phyloP scores from a whole-genome alignment of 1,140 invertebrate species.

The Drosophila cardini region DNA sequence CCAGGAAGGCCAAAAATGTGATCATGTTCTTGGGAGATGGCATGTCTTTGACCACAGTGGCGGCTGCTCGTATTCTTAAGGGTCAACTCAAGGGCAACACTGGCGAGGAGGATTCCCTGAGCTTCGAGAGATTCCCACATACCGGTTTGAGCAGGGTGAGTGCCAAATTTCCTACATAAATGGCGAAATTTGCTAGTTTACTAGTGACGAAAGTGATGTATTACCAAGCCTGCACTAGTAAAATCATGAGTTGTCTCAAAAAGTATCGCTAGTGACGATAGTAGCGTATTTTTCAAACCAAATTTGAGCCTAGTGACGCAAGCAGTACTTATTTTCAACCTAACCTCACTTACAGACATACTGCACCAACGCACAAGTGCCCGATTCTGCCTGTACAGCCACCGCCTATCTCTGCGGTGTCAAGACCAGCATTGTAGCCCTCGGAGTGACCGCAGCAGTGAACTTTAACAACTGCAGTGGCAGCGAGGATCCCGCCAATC shows the following conservation, averaged over 20 bases:
- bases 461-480: slow-evolving; percentile 88
- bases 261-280: too few relatives aligned
- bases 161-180: too few relatives aligned
- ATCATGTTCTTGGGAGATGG: slow-evolving; percentile 92
- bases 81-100: slow-evolving; percentile 86
- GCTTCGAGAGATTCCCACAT: slow-evolving; percentile 91
- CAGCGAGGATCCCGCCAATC: slow-evolving; percentile 86
- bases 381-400: slow-evolving; percentile 91
- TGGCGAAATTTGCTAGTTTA: too few relatives aligned
- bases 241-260: too few relatives aligned
- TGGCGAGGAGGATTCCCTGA: slow-evolving; percentile 89
- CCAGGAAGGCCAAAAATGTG: slow-evolving; percentile 88
- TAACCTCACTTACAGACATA: slow-evolving; percentile 82
- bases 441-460: slow-evolving; percentile 89
- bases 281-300: too few relatives aligned
- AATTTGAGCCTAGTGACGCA: too few relatives aligned
- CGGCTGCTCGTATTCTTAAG: slow-evolving; percentile 88
- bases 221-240: too few relatives aligned
- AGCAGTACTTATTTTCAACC: neutral
- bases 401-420: slow-evolving; percentile 91
- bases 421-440: slow-evolving; percentile 88
- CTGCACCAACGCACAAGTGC: slow-evolving; percentile 91
- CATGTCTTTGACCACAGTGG: slow-evolving; percentile 90
- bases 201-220: too few relatives aligned
- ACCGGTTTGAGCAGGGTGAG: slow-evolving; percentile 88